phyloP scores from a whole-genome alignment of 2,888 invertebrate species.

The Idaea aversata region DNA sequence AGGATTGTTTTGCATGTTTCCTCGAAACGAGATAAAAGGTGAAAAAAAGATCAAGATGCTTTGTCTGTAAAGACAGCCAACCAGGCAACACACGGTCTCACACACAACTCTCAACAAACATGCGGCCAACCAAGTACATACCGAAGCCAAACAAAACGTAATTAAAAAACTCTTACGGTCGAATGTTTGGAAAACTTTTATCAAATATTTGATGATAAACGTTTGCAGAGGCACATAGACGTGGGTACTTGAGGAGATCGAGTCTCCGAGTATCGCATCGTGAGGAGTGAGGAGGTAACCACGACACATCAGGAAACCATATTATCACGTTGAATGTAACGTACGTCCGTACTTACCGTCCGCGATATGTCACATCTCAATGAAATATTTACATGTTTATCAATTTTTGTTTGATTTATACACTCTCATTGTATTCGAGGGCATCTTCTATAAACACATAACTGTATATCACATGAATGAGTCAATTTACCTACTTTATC shows the following conservation, averaged over 20 bases:
- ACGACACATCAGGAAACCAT: conserved; percentile 19
- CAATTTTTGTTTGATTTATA: conserved; percentile 2
- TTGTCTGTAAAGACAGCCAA: neutral
- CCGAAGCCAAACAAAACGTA: neutral
- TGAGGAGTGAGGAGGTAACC: conserved; percentile 16
- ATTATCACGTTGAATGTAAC: conserved; percentile 6
- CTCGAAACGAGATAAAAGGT: neutral
- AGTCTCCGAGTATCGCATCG: conserved; percentile 14
- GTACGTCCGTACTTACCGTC: too few relatives aligned
- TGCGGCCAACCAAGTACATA: neutral
- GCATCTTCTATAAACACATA: neutral
- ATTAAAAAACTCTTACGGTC: neutral
- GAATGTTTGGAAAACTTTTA: conserved; percentile 11
- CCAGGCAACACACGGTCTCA: neutral
- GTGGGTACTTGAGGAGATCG: conserved; percentile 9
- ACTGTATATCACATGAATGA: neutral
- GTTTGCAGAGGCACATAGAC: conserved; percentile 9
- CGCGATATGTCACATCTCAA: conserved; percentile 5
- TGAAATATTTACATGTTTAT: conserved; percentile 11
- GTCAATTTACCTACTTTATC: neutral
- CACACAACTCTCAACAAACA: neutral
- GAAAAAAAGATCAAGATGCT: neutral
- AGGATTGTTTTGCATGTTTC: neutral
- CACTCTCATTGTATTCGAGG: neutral
- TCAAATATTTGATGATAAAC: conserved; percentile 17